These are phyloP conservation scores for Muscina levida DNA, from an alignment of 2,888 invertebrate genomes.

Conservation along the genomic window DNA sequence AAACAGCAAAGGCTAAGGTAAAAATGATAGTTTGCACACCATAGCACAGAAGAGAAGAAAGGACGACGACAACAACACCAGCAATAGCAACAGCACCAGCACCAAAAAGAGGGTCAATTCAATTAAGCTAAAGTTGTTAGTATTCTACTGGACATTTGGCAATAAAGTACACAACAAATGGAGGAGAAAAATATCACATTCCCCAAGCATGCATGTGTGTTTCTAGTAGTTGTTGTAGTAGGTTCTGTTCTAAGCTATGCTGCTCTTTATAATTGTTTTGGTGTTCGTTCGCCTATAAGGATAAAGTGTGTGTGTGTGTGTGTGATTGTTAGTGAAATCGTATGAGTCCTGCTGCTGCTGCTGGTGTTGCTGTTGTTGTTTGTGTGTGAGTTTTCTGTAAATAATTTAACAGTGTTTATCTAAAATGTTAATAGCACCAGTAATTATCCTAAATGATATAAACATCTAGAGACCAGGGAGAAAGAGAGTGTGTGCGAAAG, in stretches of 20 bases:
- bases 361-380: not conserved
- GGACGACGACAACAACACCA: slow-evolving; percentile 17
- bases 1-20: slow-evolving; percentile 25
- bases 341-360: not conserved
- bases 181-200: slow-evolving; percentile 33
- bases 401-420: slow-evolving; percentile 58
- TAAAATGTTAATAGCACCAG: slow-evolving; percentile 55
- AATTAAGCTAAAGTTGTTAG: slow-evolving; percentile 55
- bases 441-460: slow-evolving; percentile 56
- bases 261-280: too few relatives aligned
- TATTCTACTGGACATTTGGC: slow-evolving; percentile 43
- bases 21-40: slow-evolving; percentile 31
- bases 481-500: not conserved
- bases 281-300: too few relatives aligned
- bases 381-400: slow-evolving; percentile 43
- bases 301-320: not conserved
- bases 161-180: slow-evolving; percentile 21
- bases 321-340: slow-evolving; percentile 11
- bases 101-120: slow-evolving; percentile 58
- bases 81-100: not conserved
- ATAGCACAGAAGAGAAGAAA: too few relatives aligned
- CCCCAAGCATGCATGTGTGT: slow-evolving; percentile 1
- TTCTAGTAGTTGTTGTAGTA: not conserved
- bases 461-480: not conserved
- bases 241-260: slow-evolving; percentile 5